These are phyloP conservation scores for Teleogryllus occipitalis DNA, from an alignment of 1,140 invertebrate species.

Conservation along the genomic window DNA sequence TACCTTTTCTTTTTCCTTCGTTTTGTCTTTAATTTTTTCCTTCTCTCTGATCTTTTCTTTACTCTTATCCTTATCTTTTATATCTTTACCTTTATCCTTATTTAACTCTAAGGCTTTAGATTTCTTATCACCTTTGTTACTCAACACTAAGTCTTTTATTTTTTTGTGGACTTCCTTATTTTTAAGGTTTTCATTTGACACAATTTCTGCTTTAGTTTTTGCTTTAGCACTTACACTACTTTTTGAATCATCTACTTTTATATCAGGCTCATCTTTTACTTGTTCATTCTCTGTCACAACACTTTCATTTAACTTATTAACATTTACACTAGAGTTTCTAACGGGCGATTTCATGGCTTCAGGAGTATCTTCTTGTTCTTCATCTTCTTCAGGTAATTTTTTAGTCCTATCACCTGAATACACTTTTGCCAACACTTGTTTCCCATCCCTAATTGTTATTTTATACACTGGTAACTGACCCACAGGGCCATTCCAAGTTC, in stretches of 20 bases:
- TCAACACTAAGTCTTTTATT: background rate
- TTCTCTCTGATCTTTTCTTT: conserved; percentile 40
- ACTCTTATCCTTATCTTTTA: conserved; percentile 37
- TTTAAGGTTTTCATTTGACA: conserved; percentile 29
- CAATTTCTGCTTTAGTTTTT: conserved; percentile 21
- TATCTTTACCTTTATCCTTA: conserved; percentile 20
- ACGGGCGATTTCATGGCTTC: conserved; percentile 22
- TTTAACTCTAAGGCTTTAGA: background rate
- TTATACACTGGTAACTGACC: conserved; percentile 45
- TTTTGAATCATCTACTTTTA: background rate
- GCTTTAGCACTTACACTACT: background rate
- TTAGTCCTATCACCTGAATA: conserved; percentile 35
- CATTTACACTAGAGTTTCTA: background rate
- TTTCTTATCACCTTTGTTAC: background rate
- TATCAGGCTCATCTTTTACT: background rate
- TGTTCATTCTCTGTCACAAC: background rate
- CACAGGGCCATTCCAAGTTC: conserved; percentile 20
- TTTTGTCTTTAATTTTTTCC: conserved; percentile 37
- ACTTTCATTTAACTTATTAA: background rate
- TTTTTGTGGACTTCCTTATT: conserved; percentile 16
- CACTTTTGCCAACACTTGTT: conserved; percentile 59
- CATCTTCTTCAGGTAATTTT: conserved; percentile 12
- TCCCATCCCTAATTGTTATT: conserved; percentile 63
- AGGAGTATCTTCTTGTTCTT: conserved; percentile 16
- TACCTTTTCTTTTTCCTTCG: conserved; percentile 37